Evolutionary conservation across 2,797 vertebrate genomes (phyloP).

Genomic region (Sciaenops ocellatus): DNA sequence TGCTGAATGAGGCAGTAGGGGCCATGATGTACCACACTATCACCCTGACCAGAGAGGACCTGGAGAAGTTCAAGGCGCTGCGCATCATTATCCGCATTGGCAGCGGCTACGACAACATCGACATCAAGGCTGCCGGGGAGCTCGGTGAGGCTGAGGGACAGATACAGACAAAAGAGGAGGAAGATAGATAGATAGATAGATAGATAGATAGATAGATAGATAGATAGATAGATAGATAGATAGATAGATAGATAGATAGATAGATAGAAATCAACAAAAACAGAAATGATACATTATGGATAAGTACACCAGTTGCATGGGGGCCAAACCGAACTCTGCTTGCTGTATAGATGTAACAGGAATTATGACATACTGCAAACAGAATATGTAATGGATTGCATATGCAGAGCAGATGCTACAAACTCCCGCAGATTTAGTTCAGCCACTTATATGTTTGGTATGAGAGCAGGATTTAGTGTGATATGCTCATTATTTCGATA

Average conservation of each 20-base stretch:
- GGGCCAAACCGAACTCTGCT: constrained; percentile 60
- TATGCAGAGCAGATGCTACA: constrained; percentile 71
- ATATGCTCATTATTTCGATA: constrained; percentile 62
- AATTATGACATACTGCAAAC: constrained; percentile 63
- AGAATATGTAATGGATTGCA: constrained; percentile 64
- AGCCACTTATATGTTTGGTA: constrained; percentile 63
- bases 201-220: neutral
- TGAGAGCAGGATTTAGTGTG: constrained; percentile 58
- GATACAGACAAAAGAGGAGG: constrained; percentile 18
- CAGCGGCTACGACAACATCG: constrained; percentile 98
- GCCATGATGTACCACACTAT: constrained; percentile 99
- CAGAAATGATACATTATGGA: constrained; percentile 43
- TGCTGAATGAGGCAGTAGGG: constrained; percentile 95
- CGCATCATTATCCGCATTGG: constrained; percentile 97
- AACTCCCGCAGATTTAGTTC: constrained; percentile 56
- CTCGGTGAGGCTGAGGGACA: constrained; percentile 86
- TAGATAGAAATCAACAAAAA: constrained; percentile 28
- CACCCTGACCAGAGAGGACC: constrained; percentile 96
- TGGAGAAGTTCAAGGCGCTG: constrained; percentile 99
- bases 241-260: constrained; percentile 1
- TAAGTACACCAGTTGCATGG: constrained; percentile 32
- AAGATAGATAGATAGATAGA: constrained; percentile 11
- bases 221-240: constrained; percentile 1
- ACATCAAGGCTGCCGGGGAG: constrained; percentile 97
- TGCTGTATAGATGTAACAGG: constrained; percentile 47